A percentile compares a stretch with the other conserved stretches of the same genome.
phyloP scores from a whole-genome alignment of 2,888 invertebrate species.

The Brassicogethes aeneus region DNA sequence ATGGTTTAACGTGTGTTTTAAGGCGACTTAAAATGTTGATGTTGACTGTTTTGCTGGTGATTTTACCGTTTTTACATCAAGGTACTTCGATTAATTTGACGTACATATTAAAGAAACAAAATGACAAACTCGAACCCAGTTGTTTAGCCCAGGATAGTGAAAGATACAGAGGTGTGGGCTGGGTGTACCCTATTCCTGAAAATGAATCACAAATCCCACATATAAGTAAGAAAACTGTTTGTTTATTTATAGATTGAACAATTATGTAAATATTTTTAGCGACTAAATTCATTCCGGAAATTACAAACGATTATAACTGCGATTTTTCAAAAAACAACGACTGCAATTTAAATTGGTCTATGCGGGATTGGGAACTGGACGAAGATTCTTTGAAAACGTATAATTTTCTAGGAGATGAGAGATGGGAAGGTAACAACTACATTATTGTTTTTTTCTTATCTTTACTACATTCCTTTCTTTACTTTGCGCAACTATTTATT shows the following conservation, averaged over 20 bases:
- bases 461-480: too few relatives aligned
- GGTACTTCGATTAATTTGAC: conserved; percentile 24
- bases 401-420: conserved; percentile 27
- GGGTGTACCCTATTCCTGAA: conserved; percentile 32
- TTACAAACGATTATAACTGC: conserved; percentile 29
- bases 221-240: conserved; percentile 31
- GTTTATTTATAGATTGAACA: too few relatives aligned
- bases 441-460: too few relatives aligned
- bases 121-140: conserved; percentile 21
- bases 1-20: too few relatives aligned
- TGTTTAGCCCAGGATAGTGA: conserved; percentile 33
- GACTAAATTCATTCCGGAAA: conserved; percentile 28
- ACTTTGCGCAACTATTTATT: too few relatives aligned
- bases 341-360: conserved; percentile 28
- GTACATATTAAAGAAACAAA: conserved; percentile 27
- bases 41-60: conserved; percentile 16
- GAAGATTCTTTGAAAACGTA: conserved; percentile 24
- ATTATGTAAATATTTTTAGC: conserved; percentile 23
- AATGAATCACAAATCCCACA: conserved; percentile 21
- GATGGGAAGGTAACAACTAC: conserved; percentile 38
- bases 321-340: conserved; percentile 27
- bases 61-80: conserved; percentile 13
- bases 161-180: conserved; percentile 31
- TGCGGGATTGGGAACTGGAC: conserved; percentile 29
- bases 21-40: conserved; percentile 21